Percentiles rank a stretch among this genome's conserved stretches.
These are phyloP conservation scores for Willisornis vidua DNA, from an alignment of 2,113 vertebrate genomes.

Conservation along the genomic window DNA sequence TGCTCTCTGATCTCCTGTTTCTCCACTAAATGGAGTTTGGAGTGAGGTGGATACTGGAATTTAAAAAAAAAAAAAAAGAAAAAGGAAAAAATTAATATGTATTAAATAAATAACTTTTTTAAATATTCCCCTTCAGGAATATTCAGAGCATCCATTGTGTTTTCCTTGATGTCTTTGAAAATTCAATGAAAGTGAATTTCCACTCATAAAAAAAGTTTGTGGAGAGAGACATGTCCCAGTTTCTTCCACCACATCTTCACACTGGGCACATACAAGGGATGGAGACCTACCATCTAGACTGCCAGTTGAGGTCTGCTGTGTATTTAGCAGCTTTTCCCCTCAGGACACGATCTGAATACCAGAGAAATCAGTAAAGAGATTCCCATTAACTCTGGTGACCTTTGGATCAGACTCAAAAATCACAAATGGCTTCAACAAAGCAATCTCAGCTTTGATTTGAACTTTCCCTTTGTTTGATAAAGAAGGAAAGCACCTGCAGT, in stretches of 20 bases:
- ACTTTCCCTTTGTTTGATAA: background rate
- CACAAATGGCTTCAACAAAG: background rate
- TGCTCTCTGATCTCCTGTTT: background rate
- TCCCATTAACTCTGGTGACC: background rate
- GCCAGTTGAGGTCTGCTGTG: background rate
- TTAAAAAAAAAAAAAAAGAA: background rate
- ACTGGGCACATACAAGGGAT: background rate
- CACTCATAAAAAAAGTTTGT: background rate
- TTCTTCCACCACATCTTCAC: background rate
- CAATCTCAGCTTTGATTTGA: background rate
- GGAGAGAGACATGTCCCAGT: rapidly evolving
- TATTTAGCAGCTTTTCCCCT: background rate
- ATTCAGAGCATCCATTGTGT: background rate
- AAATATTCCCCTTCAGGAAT: background rate
- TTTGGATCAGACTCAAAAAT: background rate
- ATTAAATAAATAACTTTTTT: rapidly evolving
- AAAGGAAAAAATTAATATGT: rapidly evolving
- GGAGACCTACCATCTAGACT: too few relatives aligned
- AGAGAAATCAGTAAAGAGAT: background rate
- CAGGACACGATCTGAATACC: rapidly evolving
- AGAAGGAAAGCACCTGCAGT: background rate
- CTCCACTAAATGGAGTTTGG: background rate
- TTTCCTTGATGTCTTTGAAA: background rate
- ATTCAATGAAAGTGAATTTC: background rate
- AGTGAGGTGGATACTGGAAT: rapidly evolving